Base-by-base conservation (phyloP, 1,140 invertebrate species). In the Zaprionus inermis region DNA sequence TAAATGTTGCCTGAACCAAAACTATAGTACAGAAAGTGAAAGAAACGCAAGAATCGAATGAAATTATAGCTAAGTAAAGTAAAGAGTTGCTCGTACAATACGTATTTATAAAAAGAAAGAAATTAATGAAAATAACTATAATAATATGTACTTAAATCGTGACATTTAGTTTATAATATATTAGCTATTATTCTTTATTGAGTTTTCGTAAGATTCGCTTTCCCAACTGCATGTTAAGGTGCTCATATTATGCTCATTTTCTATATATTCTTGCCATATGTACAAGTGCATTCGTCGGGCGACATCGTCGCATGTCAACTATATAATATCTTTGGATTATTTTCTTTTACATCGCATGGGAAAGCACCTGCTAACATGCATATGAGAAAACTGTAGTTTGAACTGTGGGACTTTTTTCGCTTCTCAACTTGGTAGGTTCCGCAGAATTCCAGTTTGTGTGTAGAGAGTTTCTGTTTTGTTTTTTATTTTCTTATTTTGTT, bases 11-110 rank as follows among this genome's bases (percentile, higher is more conserved):
- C 46, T 49, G 16, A 38, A 76, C 49, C 66, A 49, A 78, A 71
- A 77, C 16, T 49, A 69, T 67, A 72, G 55, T 34, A 60, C 57
- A 63, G 52, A 63, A 16, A 64, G 54, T 65, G 49, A 46, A 76
- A 55, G 38, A 38, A 65, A 55, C 46, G 12, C 44, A 28, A 52
- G 52, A 67, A 66, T 22, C 32, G 22, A 51, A 28, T 16, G 1
- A 72, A 55, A 72, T 72, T 44, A 72, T 59, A 59, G 34, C 44
- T 22, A 72, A 59, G 14, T 30, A 64, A 59, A 16, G 9, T 16
- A 20, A 36, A 24, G 24, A 59, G 38, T 59, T 59, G 63, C 46
- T 67, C 34, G 38, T 41, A 59, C 41, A 67, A 59, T 72, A 52
- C 49, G 22, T 72, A 67, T 66, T 58, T 66, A 52, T 54, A 72